Percentiles rank a stretch among this genome's conserved stretches.
phyloP scores from a whole-genome alignment of 2,113 vertebrate genomes.

The Dinomys branickii region DNA sequence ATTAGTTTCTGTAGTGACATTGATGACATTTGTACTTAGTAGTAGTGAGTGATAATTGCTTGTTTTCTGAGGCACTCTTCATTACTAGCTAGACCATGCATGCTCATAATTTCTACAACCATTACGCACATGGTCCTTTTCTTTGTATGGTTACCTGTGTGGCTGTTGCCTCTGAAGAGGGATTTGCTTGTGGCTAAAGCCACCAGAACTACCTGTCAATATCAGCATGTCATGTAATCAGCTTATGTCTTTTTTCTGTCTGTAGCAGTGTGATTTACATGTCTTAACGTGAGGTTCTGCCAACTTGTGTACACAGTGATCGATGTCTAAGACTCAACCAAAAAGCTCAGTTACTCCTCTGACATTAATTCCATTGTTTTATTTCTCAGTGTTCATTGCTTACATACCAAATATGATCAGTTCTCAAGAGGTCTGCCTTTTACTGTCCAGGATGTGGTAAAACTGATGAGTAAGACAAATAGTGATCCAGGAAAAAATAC shows the following conservation, averaged over 20 bases:
- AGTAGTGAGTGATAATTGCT: neutral
- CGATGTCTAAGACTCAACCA: neutral
- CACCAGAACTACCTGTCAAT: neutral
- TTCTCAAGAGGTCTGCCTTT: neutral
- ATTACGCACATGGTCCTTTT: neutral
- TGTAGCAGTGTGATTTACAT: neutral
- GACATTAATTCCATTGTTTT: neutral
- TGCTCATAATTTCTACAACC: neutral
- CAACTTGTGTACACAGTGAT: neutral
- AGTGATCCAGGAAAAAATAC: neutral
- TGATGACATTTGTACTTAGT: neutral
- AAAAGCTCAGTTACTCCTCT: neutral
- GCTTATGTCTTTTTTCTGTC: neutral
- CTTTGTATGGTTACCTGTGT: neutral
- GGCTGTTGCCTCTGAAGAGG: neutral
- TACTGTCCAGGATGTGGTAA: neutral
- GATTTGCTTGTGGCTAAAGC: neutral
- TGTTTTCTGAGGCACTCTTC: neutral
- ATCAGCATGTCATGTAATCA: neutral
- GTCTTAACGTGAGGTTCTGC: neutral
- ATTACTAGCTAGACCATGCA: neutral
- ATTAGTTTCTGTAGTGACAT: neutral
- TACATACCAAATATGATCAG: neutral
- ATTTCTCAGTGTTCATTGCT: neutral
- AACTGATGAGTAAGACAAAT: constrained; percentile 19